Evolutionary conservation across 2,113 vertebrate genomes (phyloP), one percentile per base, ranked within the genome.

Genomic region (Planiliza haematocheilus): DNA sequence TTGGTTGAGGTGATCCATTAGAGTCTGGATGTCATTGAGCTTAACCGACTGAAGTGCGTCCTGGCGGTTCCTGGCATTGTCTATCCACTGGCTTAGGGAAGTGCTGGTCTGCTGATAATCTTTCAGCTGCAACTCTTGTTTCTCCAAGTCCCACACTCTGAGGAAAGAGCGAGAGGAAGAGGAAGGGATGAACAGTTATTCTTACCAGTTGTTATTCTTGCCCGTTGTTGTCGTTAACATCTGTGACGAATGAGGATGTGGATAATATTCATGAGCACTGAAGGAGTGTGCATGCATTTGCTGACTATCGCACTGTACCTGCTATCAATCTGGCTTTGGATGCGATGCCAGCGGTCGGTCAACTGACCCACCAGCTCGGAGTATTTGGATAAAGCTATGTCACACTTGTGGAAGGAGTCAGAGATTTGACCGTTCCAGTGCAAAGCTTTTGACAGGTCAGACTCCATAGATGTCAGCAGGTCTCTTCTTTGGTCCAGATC

Each of bases 111-210:
- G 95, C 58, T 96, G 89, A 50, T 97, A 97, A 67, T 95, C 94
- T 58, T 86, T 94, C 79, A 99, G 88, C 79, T 97, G 95, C 79
- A 95, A 95, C 78, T 96, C 94, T 63, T 99, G 97, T 79, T 97
- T 98, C 85, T 98, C 96, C 83, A 99, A 84, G 84, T 99, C 96
- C 95, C 94, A 96, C 8, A 94, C 71, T 85, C 98, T 99, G 84
- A 67, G 16, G 77, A 52, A 72, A 78, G 38, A 52, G 79, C 64
- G 60, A 71, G 82, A 77, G 66, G 65, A 65, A 82, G 62, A 69
- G 64, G 74, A 66, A 80, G 59, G 63, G 39, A 49, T 61, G 20
- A 70, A 56, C 34, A n/a, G 45, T 62, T 64, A 34, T 77, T 72
- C 64, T 78, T 50, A 24, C 24, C 24, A 30, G 24, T 30, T 30